Evolutionary conservation across 1,140 invertebrate genomes (phyloP), one percentile per base, ranked within the genome.

Genomic region (Sitobion miscanthi): DNA sequence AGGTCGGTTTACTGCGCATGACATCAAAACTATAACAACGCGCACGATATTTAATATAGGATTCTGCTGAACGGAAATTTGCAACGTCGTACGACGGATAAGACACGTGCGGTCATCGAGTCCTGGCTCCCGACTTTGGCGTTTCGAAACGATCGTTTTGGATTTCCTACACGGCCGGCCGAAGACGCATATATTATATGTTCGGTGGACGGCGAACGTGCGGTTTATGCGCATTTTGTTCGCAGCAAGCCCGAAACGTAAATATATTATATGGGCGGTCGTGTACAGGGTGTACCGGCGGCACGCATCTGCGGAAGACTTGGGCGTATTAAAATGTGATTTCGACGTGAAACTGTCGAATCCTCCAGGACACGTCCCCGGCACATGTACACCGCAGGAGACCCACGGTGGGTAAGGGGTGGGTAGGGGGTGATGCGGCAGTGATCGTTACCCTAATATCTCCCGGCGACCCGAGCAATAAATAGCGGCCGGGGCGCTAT

Each of bases 361-460:
- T 77, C 62, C n/a, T n/a, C 30, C 30, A 5, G n/a, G 17, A n/a
- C 17, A 77, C 62, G 5, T 30, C 30, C 30, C 62, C 30, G 14
- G 62, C 9, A 69, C 17, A 77, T 14, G 17, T 30, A 7, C 4
- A 42, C 42, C 3, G 42, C 4, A 17, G 30, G 30, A 3, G 62
- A 69, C 14, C 62, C 30, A 17, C 4, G 9, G 9, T n/a, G 11
- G 8, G 3, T 11, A 0, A 0, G 62, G 30, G 62, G 4, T n/a
- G 62, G 14, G 62, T 11, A 6, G 30, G 9, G 25, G 62, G 0
- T 30, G 25, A n/a, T 35, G 30, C n/a, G n/a, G 62, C 62, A 17
- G 14, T n/a, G 62, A 77, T 77, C 62, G 62, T 77, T 77, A 77
- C 62, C 62, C 62, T 77, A n/a, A n/a, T 77, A 77, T 77, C 62